Evolutionary conservation across 2,797 vertebrate species (phyloP).

Genomic region (Urocyon cinereoargenteus): DNA sequence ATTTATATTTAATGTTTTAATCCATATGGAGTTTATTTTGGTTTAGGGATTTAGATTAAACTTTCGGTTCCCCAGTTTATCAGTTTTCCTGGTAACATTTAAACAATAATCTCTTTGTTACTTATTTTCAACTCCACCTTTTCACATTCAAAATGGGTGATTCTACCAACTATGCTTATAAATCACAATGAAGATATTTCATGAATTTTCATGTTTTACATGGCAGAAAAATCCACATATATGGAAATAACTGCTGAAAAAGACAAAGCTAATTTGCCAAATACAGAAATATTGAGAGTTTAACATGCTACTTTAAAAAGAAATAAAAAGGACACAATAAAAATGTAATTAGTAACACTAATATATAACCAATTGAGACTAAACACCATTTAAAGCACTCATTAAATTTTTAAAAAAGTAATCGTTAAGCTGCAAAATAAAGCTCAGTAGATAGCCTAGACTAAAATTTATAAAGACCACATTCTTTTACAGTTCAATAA

Average conservation of each 20-base stretch:
- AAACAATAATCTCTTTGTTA: background rate
- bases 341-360: background rate
- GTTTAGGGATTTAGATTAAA: background rate
- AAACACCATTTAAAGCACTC: background rate
- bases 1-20: constrained; percentile 43
- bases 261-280: background rate
- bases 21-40: constrained; percentile 26
- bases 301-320: constrained; percentile 23
- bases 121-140: constrained; percentile 19
- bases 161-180: background rate
- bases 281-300: background rate
- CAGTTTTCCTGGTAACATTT: background rate
- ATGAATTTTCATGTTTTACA: background rate
- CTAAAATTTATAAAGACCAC: background rate
- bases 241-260: constrained; percentile 39
- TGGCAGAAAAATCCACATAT: background rate
- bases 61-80: background rate
- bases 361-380: background rate
- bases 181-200: constrained; percentile 27
- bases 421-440: background rate
- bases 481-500: background rate
- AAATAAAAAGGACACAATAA: constrained; percentile 17
- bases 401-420: background rate
- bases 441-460: background rate
- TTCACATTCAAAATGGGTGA: background rate